phyloP scores from a whole-genome alignment of 1,140 invertebrate genomes.

The Planococcus citri region DNA sequence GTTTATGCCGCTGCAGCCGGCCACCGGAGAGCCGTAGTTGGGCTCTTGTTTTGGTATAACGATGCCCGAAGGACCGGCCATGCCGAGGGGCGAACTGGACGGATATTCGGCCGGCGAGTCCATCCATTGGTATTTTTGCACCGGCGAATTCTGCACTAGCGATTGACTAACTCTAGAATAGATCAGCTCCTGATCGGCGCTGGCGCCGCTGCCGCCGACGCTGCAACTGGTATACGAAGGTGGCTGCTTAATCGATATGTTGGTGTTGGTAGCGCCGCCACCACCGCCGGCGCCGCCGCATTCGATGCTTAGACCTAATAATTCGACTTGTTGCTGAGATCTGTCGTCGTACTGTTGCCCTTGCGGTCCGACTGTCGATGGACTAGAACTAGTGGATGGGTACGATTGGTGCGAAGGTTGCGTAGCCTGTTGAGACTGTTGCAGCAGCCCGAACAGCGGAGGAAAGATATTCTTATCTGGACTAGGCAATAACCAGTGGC shows the following conservation, averaged over 20 bases:
- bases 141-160: slow-evolving; percentile 31
- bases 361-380: slow-evolving; percentile 31
- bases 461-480: slow-evolving; percentile 46
- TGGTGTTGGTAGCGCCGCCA: too few species aligned
- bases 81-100: slow-evolving; percentile 28
- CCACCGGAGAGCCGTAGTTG: slow-evolving; percentile 37
- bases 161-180: slow-evolving; percentile 35
- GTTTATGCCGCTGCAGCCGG: slow-evolving; percentile 31
- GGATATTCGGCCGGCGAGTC: slow-evolving; percentile 42
- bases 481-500: slow-evolving; percentile 45
- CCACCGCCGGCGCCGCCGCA: too few species aligned
- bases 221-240: slow-evolving; percentile 36
- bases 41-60: slow-evolving; percentile 61
- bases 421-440: slow-evolving; percentile 26
- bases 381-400: slow-evolving; percentile 34
- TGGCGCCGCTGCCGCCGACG: slow-evolving; percentile 25
- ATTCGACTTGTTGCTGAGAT: slow-evolving; percentile 39
- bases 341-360: slow-evolving; percentile 38
- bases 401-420: slow-evolving; percentile 34
- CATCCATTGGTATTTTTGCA: slow-evolving; percentile 49
- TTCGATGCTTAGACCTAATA: slow-evolving; percentile 48
- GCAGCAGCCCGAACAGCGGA: slow-evolving; percentile 41
- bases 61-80: slow-evolving; percentile 39
- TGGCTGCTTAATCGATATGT: slow-evolving; percentile 35
- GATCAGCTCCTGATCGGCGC: slow-evolving; percentile 33